Evolutionary conservation across 1,140 invertebrate genomes (phyloP), one percentile per base, ranked within the genome.

Genomic region (Sinella curviseta): DNA sequence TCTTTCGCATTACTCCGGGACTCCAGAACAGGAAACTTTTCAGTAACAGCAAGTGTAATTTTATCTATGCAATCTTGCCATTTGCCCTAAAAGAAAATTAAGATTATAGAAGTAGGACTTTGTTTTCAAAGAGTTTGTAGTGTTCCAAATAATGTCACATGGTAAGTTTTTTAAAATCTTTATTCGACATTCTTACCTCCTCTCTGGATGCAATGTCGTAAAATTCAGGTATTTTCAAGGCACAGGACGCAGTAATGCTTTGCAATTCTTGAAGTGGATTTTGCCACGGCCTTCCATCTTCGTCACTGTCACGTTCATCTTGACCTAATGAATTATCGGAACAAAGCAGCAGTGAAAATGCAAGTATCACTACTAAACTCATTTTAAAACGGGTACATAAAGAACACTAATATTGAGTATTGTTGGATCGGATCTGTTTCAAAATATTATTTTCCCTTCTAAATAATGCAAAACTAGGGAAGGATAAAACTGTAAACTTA

Each of bases 261-360:
- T 70, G 65, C n/a, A 70, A n/a, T 33, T 70, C 65, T 70, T 70
- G 65, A 8, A 70, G 4, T 8, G 65, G 65, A 70, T 8, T 70
- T 33, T 31, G 8, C 65, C 65, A 70, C 2, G 65, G 65, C 4
- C 31, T 12, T 3, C 65, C 57, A 12, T 8, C 8, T n/a, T 65
- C 57, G 8, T 65, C 57, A 14, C 20, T 20, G 39, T n/a, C n/a
- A n/a, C n/a, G n/a, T n/a, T n/a, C n/a, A n/a, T n/a, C n/a, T n/a
- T n/a, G n/a, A n/a, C n/a, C n/a, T n/a, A n/a, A n/a, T n/a, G n/a
- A n/a, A n/a, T n/a, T n/a, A n/a, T n/a, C n/a, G n/a, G n/a, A n/a
- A n/a, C n/a, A n/a, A n/a, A n/a, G n/a, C n/a, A n/a, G n/a, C n/a
- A n/a, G n/a, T n/a, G n/a, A n/a, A n/a, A n/a, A n/a, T n/a, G n/a